These are phyloP conservation scores for Drymodes brunneopygia DNA, from an alignment of 2,113 vertebrate genomes.

Conservation along the genomic window DNA sequence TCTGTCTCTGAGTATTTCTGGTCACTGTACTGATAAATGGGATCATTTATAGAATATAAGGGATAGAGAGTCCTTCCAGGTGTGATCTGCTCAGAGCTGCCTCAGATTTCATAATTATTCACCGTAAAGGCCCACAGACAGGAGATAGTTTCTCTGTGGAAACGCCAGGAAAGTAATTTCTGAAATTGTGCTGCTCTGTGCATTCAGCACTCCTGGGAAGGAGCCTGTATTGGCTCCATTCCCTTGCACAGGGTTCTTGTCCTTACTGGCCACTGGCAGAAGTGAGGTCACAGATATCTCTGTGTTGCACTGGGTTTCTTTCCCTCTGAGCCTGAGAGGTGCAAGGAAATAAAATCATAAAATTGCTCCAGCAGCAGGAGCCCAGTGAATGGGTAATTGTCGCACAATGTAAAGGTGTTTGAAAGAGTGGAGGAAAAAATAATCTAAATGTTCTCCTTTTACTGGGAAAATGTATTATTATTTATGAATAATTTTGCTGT, in stretches of 20 bases:
- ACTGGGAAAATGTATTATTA: conserved; percentile 6
- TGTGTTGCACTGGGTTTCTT: neutral
- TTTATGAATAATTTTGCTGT: conserved; percentile 6
- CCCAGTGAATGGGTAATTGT: neutral
- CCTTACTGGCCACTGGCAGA: neutral
- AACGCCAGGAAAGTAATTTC: neutral
- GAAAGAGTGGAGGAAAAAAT: neutral
- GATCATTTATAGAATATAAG: neutral
- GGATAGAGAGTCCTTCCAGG: neutral
- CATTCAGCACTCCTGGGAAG: neutral
- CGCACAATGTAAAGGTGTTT: neutral
- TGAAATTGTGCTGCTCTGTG: neutral
- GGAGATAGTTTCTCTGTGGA: neutral
- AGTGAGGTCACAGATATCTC: neutral
- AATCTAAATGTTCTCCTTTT: neutral
- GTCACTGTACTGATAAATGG: neutral
- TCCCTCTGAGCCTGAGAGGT: neutral
- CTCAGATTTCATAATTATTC: neutral
- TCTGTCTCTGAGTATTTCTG: neutral
- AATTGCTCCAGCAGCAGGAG: neutral
- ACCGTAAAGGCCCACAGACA: neutral
- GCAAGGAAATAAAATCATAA: neutral
- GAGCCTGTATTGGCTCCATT: neutral
- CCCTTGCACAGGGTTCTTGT: neutral
- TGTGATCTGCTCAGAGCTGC: neutral